phyloP scores from a whole-genome alignment of 2,113 vertebrate species.

The Meriones unguiculatus region DNA sequence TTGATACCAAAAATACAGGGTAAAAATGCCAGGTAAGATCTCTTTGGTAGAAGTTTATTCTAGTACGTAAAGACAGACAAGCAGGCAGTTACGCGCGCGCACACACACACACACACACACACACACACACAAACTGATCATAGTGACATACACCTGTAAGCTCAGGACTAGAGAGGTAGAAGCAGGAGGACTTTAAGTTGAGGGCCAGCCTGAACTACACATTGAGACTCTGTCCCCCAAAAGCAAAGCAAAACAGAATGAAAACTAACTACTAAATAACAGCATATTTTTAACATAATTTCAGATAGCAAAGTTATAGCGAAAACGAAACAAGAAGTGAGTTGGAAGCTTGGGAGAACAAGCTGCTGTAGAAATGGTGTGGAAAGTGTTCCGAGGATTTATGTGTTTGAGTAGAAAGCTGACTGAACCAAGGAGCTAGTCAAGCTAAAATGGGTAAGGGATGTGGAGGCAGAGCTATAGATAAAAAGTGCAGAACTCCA shows the following conservation, averaged over 20 bases:
- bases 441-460: background rate
- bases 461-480: background rate
- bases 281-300: slow-evolving; percentile 63
- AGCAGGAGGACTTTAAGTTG: background rate
- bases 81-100: too few species aligned
- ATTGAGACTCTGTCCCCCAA: background rate
- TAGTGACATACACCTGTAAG: background rate
- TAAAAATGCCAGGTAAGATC: background rate
- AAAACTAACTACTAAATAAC: slow-evolving; percentile 5
- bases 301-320: slow-evolving; percentile 22
- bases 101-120: too few species aligned
- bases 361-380: background rate
- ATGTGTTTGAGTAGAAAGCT: background rate
- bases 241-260: background rate
- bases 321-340: background rate
- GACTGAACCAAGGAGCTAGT: background rate
- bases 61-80: background rate
- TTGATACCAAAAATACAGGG: background rate
- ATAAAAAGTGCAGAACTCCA: background rate
- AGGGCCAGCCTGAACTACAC: background rate
- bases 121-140: too few species aligned
- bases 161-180: background rate
- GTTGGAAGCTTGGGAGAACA: background rate
- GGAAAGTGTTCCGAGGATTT: slow-evolving; percentile 7
- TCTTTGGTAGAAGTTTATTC: slow-evolving; percentile 42